These are phyloP conservation scores for Epinephelus awoara DNA, from an alignment of 2,797 vertebrate species.

Conservation along the genomic window DNA sequence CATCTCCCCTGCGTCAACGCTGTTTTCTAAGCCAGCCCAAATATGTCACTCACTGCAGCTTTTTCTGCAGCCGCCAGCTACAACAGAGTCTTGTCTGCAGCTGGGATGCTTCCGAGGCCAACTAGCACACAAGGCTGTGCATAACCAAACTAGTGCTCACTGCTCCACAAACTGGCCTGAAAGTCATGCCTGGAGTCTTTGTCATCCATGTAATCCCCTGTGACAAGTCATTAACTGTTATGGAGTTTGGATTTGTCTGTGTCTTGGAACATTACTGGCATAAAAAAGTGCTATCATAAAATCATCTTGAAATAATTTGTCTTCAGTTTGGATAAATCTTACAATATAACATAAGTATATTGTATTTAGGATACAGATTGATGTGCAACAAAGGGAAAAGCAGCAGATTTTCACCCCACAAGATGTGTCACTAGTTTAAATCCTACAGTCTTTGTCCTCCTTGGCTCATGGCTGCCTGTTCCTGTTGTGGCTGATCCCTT, in stretches of 20 bases:
- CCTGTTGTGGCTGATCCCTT: conserved; percentile 27
- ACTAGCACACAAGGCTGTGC: conserved; percentile 46
- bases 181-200: conserved; percentile 23
- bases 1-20: conserved; percentile 52
- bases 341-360: background rate
- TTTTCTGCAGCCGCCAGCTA: conserved; percentile 72
- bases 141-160: conserved; percentile 31
- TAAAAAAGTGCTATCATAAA: background rate
- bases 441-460: background rate
- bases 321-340: conserved; percentile 6
- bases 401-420: background rate
- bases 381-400: background rate
- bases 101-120: conserved; percentile 52
- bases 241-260: background rate
- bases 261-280: conserved; percentile 13
- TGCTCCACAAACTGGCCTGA: conserved; percentile 23
- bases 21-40: conserved; percentile 63
- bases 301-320: conserved; percentile 16
- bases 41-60: conserved; percentile 76
- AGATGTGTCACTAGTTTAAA: background rate
- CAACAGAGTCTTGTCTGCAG: conserved; percentile 57
- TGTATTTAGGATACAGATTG: conserved; percentile 16
- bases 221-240: conserved; percentile 27
- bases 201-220: conserved; percentile 26
- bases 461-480: conserved; percentile 1